Conservation (phyloP, 2,888 invertebrate genomes). For the Brachynemurus nebulosus region DNA sequence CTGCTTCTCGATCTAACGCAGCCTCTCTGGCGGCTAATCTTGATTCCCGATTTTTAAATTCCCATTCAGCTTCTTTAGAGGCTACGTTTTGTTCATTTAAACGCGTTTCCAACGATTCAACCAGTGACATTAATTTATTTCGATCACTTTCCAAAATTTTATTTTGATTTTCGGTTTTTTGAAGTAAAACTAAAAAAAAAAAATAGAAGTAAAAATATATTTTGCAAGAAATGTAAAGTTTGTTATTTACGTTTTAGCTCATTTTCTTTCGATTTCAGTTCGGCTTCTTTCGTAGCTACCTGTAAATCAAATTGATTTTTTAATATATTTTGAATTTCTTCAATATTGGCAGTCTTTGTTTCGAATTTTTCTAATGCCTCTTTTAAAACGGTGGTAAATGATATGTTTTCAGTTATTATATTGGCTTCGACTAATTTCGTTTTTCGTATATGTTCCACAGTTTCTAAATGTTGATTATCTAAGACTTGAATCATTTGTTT, state of each 20-base stretch:
- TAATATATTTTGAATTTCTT: constrained; percentile 35
- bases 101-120: constrained; percentile 40
- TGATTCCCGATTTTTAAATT: constrained; percentile 43
- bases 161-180: constrained; percentile 39
- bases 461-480: constrained; percentile 35
- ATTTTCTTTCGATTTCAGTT: constrained; percentile 37
- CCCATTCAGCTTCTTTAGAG: constrained; percentile 29
- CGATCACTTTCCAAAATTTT: constrained; percentile 42
- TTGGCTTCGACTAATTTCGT: constrained; percentile 38
- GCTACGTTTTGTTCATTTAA: constrained; percentile 43
- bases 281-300: constrained; percentile 34
- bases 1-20: constrained; percentile 45
- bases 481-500: constrained; percentile 35
- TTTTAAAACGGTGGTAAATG: constrained; percentile 37
- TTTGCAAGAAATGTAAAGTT: too few relatives aligned
- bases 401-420: constrained; percentile 35
- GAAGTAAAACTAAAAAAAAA: constrained; percentile 36
- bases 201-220: too few relatives aligned
- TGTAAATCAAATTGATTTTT: constrained; percentile 32
- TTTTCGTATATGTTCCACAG: constrained; percentile 44
- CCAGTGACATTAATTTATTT: constrained; percentile 35
- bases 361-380: constrained; percentile 34
- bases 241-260: constrained; percentile 41
- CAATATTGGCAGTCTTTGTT: constrained; percentile 34
- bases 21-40: constrained; percentile 44